Evolutionary conservation across 2,113 vertebrate species (phyloP), one percentile per base, ranked within the genome.

Genomic region (Microcebus griseorufus): DNA sequence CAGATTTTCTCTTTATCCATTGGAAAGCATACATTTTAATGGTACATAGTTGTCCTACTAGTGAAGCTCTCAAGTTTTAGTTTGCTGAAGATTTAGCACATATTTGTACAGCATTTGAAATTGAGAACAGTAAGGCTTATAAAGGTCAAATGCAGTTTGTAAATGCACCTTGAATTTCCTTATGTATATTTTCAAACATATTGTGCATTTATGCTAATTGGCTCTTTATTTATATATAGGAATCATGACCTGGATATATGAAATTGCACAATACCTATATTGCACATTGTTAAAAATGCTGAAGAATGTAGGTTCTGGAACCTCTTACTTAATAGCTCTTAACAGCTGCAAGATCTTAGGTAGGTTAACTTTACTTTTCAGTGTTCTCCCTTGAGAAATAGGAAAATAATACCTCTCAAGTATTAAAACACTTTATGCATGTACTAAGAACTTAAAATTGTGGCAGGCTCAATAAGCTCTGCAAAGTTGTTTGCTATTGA

Each of bases 1-100:
- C 48, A 70, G 9, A 88, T 60, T 93, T 88, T 93, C 53, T 85
- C 29, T 73, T 90, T 90, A 55, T 23, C 93, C 18, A 34, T 18
- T 60, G 51, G 67, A 85, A 97, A 85, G 10, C 34, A 80, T 82
- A 51, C 7, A 42, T 76, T 95, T 88, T 73, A 83, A 83, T 53
- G n/a, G 2, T 37, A 58, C 2, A 1, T 55, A 67, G 53, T n/a
- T 73, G 13, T 53, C 29, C 42, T 83, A 39, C 5, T 23, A 65
- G 18, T 85, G 69, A 80, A 60, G n/a, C 32, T 23, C 18, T 69
- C 25, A 18, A 51, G n/a, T 76, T 60, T 78, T 58, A 64, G 5
- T 86, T 90, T 91, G 22, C 14, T 93, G 76, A 85, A 76, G 67
- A 76, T 67, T 94, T 45, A 65, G 4, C 2, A 0, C 12, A 29